Evolutionary conservation across 2,797 vertebrate genomes (phyloP).

Genomic region (Lagodon rhomboides): DNA sequence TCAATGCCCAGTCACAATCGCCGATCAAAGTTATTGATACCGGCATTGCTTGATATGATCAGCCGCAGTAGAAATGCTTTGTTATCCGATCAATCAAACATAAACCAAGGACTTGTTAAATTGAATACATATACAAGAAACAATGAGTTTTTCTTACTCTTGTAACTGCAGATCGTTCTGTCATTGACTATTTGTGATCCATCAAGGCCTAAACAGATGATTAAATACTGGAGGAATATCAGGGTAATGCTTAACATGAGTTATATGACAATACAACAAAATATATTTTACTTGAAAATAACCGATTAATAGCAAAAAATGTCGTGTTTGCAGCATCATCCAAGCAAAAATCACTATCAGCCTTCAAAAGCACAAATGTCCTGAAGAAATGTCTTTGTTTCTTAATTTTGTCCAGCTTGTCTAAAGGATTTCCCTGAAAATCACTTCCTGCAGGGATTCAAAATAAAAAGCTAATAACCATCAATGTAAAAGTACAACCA

Average conservation of each 20-base stretch:
- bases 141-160: neutral
- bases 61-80: neutral
- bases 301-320: neutral
- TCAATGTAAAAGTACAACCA: neutral
- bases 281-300: neutral
- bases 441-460: neutral
- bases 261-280: neutral
- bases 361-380: neutral
- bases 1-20: slow-evolving; percentile 69
- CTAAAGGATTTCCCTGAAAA: neutral
- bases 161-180: neutral
- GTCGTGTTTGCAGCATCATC: neutral
- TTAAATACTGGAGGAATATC: neutral
- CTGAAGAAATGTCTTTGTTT: neutral
- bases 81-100: neutral
- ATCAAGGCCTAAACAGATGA: neutral
- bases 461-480: neutral
- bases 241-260: neutral
- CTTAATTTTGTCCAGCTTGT: neutral
- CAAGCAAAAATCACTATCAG: neutral
- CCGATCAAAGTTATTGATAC: slow-evolving; percentile 78
- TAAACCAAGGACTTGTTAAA: neutral
- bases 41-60: slow-evolving; percentile 38
- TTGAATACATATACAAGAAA: neutral
- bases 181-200: neutral